Percentiles rank a stretch among this genome's conserved stretches.
Conservation (phyloP, 2,113 vertebrate species). For the Centropus unirufus region DNA sequence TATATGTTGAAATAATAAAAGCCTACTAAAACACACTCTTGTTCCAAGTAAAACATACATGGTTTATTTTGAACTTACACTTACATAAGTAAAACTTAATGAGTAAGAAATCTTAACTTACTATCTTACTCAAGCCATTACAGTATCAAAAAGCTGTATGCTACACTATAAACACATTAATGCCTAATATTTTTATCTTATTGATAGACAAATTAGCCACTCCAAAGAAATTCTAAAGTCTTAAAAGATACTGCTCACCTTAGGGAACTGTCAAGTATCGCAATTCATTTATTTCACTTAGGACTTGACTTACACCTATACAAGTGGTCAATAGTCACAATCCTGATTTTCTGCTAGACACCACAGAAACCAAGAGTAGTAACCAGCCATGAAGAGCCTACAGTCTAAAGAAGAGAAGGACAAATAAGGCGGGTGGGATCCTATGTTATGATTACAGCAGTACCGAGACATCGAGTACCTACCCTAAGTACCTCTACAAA, state of each 20-base stretch:
- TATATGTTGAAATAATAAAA: background rate
- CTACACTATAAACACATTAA: background rate
- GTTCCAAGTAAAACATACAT: conserved; percentile 49
- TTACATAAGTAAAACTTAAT: background rate
- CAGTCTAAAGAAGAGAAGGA: background rate
- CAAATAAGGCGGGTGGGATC: background rate
- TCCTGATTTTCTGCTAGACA: background rate
- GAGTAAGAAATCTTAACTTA: background rate
- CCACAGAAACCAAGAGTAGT: background rate
- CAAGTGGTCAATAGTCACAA: background rate
- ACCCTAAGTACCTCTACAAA: background rate
- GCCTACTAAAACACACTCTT: conserved; percentile 39
- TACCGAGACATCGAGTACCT: background rate
- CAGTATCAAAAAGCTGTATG: background rate
- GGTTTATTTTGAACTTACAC: background rate
- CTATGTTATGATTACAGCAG: background rate
- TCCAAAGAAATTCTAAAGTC: background rate
- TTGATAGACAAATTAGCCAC: background rate
- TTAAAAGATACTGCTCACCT: background rate
- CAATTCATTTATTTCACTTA: background rate
- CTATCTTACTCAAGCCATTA: background rate
- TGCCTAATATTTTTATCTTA: background rate
- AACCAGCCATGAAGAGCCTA: background rate
- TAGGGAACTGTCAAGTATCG: background rate
- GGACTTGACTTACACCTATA: background rate